Base-by-base conservation (phyloP, 1,140 invertebrate species). In the Choristoneura fumiferana region DNA sequence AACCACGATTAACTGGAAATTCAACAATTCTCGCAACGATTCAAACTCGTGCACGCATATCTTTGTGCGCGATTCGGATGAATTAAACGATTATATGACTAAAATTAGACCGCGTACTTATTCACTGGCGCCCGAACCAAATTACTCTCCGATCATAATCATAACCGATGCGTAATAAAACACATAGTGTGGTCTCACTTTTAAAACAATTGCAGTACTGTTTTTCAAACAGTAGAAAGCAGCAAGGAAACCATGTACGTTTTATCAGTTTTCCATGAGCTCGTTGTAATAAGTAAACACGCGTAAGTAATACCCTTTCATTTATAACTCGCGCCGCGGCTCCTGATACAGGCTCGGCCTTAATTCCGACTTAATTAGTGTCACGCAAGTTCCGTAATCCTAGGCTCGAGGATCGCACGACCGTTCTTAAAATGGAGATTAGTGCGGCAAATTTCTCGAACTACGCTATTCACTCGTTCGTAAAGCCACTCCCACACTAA, bases 371-470 rank as follows among this genome's bases (percentile, higher is more conserved):
- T 89, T 87, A 87, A 89, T 87, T 87, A 89, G 84, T 83, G 78
- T 87, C 84, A 89, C 82, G 84, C 82, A 88, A 88, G 82, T 89
- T 88, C 78, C 78, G 68, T 89, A 88, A 88, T 88, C 84, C 85
- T 78, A 83, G 85, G 85, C 85, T 84, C 66, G 76, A 75, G 81
- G 71, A 77, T 83, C 73, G 80, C 75, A 84, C 80, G 73, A 76
- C 80, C 80, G 83, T 87, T 85, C 83, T 87, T 88, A 84, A 88
- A 88, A 87, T 88, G 82, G 81, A 88, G 85, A 88, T 87, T 87
- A 88, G 82, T 78, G 65, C 54, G 73, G 79, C 69, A 78, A 84
- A 83, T 83, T 84, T 84, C 81, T 88, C 73, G 67, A 84, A 84
- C 80, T 84, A 77, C 73, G 70, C 80, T 73, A 78, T 79, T 80